Evolutionary conservation across 2,113 vertebrate genomes (phyloP).

Genomic region (Aptenodytes patagonicus): DNA sequence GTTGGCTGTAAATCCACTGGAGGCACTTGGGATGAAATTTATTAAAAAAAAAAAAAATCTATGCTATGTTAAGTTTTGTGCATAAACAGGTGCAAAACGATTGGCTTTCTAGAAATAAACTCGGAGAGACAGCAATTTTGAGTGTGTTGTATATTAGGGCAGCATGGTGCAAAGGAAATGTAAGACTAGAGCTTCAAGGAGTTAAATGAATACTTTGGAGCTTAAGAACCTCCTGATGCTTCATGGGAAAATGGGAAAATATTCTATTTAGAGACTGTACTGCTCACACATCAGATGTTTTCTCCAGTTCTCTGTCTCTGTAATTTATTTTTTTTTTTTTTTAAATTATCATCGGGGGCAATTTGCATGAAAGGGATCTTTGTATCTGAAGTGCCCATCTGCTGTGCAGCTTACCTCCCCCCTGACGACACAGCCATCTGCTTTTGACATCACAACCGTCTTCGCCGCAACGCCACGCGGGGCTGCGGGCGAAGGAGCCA

Average conservation of each 20-base stretch:
- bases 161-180: background rate
- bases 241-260: slow-evolving; percentile 14
- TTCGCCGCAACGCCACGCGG: background rate
- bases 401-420: slow-evolving; percentile 16
- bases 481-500: background rate
- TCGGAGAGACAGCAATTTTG: background rate
- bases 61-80: background rate
- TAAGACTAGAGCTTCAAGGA: background rate
- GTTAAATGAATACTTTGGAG: slow-evolving; percentile 7
- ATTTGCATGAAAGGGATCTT: slow-evolving; percentile 57
- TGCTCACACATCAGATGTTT: slow-evolving; percentile 66
- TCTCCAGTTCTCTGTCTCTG: slow-evolving; percentile 20
- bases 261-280: slow-evolving; percentile 35
- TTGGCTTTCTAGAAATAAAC: background rate
- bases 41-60: background rate
- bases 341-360: slow-evolving; percentile 36
- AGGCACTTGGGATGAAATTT: background rate
- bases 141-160: background rate
- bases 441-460: slow-evolving; percentile 32
- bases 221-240: slow-evolving; percentile 33
- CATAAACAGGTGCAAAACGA: background rate
- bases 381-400: slow-evolving; percentile 58
- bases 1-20: background rate
- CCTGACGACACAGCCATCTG: slow-evolving; percentile 41
- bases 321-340: background rate